These are phyloP conservation scores for Martes martes DNA, from an alignment of 2,113 vertebrate genomes.

Conservation along the genomic window DNA sequence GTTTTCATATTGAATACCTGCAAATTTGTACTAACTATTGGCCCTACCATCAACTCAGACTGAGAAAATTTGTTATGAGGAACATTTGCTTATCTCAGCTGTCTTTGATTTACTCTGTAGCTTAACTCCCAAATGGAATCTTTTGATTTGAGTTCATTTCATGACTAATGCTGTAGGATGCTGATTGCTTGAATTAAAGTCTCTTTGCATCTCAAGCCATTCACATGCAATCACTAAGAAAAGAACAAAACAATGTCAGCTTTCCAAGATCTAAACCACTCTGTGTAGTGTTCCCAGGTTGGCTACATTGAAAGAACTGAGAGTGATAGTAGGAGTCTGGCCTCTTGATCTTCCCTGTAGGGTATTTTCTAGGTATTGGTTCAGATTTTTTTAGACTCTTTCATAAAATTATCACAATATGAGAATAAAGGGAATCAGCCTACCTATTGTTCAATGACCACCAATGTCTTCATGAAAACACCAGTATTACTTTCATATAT, in stretches of 20 bases:
- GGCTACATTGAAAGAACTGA: neutral
- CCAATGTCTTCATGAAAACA: neutral
- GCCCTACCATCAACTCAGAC: constrained; percentile 43
- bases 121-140: constrained; percentile 63
- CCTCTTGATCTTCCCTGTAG: neutral
- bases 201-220: constrained; percentile 16
- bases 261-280: constrained; percentile 6
- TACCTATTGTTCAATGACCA: neutral
- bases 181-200: constrained; percentile 62
- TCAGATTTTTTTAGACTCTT: neutral
- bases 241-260: constrained; percentile 15
- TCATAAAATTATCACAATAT: neutral
- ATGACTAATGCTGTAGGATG: constrained; percentile 61
- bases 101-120: constrained; percentile 77
- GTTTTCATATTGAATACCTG: neutral
- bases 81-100: constrained; percentile 72
- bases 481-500: neutral
- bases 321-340: neutral
- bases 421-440: neutral
- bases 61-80: constrained; percentile 68
- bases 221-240: constrained; percentile 54
- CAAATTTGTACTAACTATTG: neutral
- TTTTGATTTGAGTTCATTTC: constrained; percentile 68
- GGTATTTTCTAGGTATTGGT: neutral
- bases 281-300: neutral